Base-by-base conservation (phyloP, 92 coral and sea anemone species). In the Zoanthus sociatus region DNA sequence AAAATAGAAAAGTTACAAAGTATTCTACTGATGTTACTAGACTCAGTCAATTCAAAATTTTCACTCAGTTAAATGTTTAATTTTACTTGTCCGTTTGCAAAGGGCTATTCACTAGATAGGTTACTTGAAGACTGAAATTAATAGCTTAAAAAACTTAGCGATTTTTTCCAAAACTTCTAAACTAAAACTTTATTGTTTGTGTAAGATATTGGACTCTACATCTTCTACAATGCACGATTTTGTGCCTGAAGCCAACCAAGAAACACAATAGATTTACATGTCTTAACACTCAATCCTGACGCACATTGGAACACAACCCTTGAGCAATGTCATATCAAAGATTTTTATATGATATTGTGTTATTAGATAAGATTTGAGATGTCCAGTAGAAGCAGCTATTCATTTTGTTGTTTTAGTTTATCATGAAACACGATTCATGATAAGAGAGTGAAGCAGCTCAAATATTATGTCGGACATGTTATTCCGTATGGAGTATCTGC, bases 141-240 rank as follows among this genome's bases (percentile, higher is more conserved):
- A n/a, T 17, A 63, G 10, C 18, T 11, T 18, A 48, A 75, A 32
- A 71, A 17, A 46, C 33, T 54, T 54, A 21, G 30, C 54, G 0
- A 44, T 12, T 54, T 32, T 30, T 31, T 54, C 26, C 20, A 63
- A 45, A 64, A 32, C 0, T 63, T 66, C 21, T 68, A 69, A 69
- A 33, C 45, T 42, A 64, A 53, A 21, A 81, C 45, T 45, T 45
- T 64, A 17, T 26, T 67, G 66, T 66, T 81, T 66, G 37, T 64
- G 4, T 45, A 74, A 64, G 50, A 66, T 81, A 81, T 81, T 81
- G 85, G 85, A 81, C 85, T 64, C 64, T 48, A 64, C 75, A 63
- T 20, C 58, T 63, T 32, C 30, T 60, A 81, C 85, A 66, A 81
- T 63, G 71, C 75, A 21, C 60, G 7, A 67, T 9, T 46, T 66